Percentiles rank a stretch among this genome's conserved stretches.
Evolutionary conservation across 2,888 invertebrate genomes (phyloP).

Genomic region (Diarsia mendica): DNA sequence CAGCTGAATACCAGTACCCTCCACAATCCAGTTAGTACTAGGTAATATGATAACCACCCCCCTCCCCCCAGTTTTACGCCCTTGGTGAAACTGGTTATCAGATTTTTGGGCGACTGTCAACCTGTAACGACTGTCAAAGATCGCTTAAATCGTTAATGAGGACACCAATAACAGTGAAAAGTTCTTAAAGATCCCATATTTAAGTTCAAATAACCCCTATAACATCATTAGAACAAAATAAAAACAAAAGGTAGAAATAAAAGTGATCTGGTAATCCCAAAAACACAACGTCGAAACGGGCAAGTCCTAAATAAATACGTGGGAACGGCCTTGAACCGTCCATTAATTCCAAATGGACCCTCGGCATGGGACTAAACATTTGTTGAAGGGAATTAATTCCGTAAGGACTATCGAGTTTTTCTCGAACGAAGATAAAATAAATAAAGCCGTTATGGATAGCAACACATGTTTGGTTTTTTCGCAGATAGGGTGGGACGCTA

Average conservation of each 20-base stretch:
- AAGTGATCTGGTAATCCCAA: slow-evolving; percentile 63
- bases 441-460: slow-evolving; percentile 32
- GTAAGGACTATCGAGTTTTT: slow-evolving; percentile 57
- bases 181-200: neutral
- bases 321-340: slow-evolving; percentile 60
- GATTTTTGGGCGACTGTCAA: too few relatives aligned
- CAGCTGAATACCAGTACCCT: too few relatives aligned
- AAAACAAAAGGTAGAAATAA: slow-evolving; percentile 52
- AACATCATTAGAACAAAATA: slow-evolving; percentile 42
- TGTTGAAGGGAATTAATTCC: slow-evolving; percentile 65
- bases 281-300: slow-evolving; percentile 59
- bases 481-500: neutral
- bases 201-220: neutral
- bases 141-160: neutral
- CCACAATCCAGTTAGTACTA: too few relatives aligned
- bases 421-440: slow-evolving; percentile 46
- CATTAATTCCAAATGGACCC: slow-evolving; percentile 66
- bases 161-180: neutral
- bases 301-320: slow-evolving; percentile 66
- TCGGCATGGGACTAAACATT: slow-evolving; percentile 63
- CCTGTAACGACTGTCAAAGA: too few relatives aligned
- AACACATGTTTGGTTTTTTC: slow-evolving; percentile 7
- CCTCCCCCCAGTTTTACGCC: too few relatives aligned
- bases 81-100: too few relatives aligned
- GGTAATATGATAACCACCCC: too few relatives aligned